phyloP scores from a whole-genome alignment of 2,797 vertebrate species.

The Picus viridis region DNA sequence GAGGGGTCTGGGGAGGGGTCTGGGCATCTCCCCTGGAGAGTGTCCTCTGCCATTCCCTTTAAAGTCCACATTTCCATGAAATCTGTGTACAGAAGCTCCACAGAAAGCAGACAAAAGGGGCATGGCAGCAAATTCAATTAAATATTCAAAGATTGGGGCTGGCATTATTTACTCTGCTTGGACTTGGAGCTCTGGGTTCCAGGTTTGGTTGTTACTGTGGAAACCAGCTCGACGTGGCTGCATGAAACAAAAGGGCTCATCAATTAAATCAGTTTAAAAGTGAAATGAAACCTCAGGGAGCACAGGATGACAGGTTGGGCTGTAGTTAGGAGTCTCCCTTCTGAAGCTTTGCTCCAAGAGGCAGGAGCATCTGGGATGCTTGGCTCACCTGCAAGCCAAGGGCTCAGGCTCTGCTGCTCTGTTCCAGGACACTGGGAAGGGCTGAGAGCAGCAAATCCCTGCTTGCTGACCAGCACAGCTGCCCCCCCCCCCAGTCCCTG shows the following conservation, averaged over 20 bases:
- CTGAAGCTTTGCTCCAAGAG: fast-evolving
- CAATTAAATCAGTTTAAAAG: conserved; percentile 68
- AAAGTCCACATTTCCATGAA: not conserved
- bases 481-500: too few relatives aligned
- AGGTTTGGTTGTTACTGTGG: conserved; percentile 75
- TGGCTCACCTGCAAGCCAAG: not conserved
- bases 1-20: fast-evolving
- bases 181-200: conserved; percentile 31
- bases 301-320: conserved; percentile 36
- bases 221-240: conserved; percentile 56
- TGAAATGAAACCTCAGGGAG: conserved; percentile 42
- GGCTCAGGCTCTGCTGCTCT: too few relatives aligned
- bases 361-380: not conserved
- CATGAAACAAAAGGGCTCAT: conserved; percentile 62
- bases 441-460: not conserved
- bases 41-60: not conserved
- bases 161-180: conserved; percentile 66
- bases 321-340: not conserved
- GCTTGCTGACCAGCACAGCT: not conserved
- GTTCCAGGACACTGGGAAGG: not conserved
- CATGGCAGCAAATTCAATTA: conserved; percentile 19
- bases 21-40: not conserved
- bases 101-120: conserved; percentile 19
- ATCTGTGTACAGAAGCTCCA: not conserved
- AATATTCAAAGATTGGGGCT: conserved; percentile 25